Base-by-base conservation (phyloP, 2,797 vertebrate genomes). In the Myioborus miniatus region DNA sequence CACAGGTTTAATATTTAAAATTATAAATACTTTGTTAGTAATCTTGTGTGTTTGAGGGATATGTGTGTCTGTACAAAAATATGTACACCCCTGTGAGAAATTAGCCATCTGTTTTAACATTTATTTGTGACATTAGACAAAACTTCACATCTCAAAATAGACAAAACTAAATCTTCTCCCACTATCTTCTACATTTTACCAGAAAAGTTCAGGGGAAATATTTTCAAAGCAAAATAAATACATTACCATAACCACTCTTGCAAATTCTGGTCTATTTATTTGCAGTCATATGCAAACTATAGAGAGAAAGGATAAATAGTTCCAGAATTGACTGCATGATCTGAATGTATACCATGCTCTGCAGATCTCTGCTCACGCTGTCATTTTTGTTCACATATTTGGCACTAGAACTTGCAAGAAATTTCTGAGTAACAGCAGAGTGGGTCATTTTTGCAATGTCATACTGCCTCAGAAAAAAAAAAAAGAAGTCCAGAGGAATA, bases 81-180 rank as follows among this genome's bases (percentile, higher is more conserved):
- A 94, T 71, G 36, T 47, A 79, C 34, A 89, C 13, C 34, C 65
- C 41, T 91, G 47, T 85, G 71, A 79, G n/a, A 87, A 94, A 93
- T 87, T 37, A 89, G 8, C 81, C 77, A 90, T 92, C 59, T 84
- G 89, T 41, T 93, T 93, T 64, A 65, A 55, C 49, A 55, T 89
- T 90, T 81, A 41, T 95, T 96, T 93, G 36, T 87, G 63, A 89
- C 74, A 90, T 53, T 30, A 92, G 67, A 78, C 63, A 81, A 91
- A 96, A 89, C 30, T 76, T 91, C 50, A 55, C 15, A 36, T 80
- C 85, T 90, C 76, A 89, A 92, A 94, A 91, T 62, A 96, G 65
- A 70, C 8, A 68, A 58, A 89, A 87, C 24, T 78, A 39, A 60
- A 85, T 88, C 62, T 83, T 92, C 80, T 64, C 46, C 58, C 49